Evolutionary conservation across 1,140 invertebrate genomes (phyloP).

Genomic region (Melipona quadrifasciata): DNA sequence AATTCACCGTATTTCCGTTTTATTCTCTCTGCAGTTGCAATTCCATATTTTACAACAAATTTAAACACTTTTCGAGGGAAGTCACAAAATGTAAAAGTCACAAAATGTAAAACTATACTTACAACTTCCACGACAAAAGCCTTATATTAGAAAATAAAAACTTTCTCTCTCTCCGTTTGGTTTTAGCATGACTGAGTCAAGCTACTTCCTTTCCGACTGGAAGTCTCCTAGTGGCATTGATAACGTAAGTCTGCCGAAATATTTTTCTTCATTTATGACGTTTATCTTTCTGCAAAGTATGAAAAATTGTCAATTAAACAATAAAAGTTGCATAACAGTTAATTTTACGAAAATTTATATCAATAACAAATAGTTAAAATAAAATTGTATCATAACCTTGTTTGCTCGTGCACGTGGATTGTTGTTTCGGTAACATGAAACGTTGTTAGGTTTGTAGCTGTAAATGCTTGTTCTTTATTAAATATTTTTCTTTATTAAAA

Average conservation of each 20-base stretch:
- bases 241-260: slow-evolving; percentile 83
- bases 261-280: slow-evolving; percentile 46
- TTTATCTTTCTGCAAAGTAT: background rate
- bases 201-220: slow-evolving; percentile 66
- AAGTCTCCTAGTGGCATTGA: slow-evolving; percentile 88
- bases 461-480: background rate
- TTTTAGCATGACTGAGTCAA: background rate
- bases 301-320: background rate
- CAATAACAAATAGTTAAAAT: background rate
- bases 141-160: background rate
- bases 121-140: background rate
- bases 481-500: background rate
- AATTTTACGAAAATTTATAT: background rate
- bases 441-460: background rate
- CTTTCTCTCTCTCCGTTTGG: background rate
- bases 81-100: background rate
- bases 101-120: background rate
- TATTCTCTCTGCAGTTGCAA: background rate
- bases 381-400: slow-evolving; percentile 1
- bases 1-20: slow-evolving; percentile 4
- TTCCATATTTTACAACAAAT: background rate
- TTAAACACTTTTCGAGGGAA: background rate
- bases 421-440: background rate
- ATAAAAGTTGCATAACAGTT: background rate
- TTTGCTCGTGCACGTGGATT: slow-evolving; percentile 58